These are phyloP conservation scores for Cataglyphis hispanica DNA, from an alignment of 1,140 invertebrate species.

Conservation along the genomic window DNA sequence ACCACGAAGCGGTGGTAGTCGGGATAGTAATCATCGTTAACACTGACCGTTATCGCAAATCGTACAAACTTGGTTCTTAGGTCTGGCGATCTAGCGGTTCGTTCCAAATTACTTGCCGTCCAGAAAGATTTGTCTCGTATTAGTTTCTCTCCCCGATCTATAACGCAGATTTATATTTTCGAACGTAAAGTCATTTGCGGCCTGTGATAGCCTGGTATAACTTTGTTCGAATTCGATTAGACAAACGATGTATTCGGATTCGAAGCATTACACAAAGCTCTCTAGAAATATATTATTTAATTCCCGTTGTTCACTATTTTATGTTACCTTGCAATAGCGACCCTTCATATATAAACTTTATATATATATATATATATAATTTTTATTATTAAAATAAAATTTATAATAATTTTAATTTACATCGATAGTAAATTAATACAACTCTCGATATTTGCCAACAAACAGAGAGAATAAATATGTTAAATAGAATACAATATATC, in stretches of 20 bases:
- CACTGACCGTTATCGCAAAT: slow-evolving; percentile 57
- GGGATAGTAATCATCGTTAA: slow-evolving; percentile 61
- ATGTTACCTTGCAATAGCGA: background rate
- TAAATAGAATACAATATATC: background rate
- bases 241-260: background rate
- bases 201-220: slow-evolving; percentile 28
- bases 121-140: slow-evolving; percentile 71
- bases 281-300: slow-evolving; percentile 22
- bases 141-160: slow-evolving; percentile 57
- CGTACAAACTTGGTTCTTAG: slow-evolving; percentile 57
- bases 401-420: slow-evolving; percentile 48
- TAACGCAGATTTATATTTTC: slow-evolving; percentile 47
- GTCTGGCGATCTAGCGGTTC: slow-evolving; percentile 28
- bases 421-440: background rate
- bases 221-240: slow-evolving; percentile 12
- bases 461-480: slow-evolving; percentile 6
- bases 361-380: slow-evolving; percentile 29
- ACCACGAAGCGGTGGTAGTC: slow-evolving; percentile 53
- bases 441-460: slow-evolving; percentile 6
- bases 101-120: slow-evolving; percentile 59
- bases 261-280: background rate
- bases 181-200: slow-evolving; percentile 22
- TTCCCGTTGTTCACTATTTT: background rate
- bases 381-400: slow-evolving; percentile 58
- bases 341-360: background rate